A percentile compares a stretch with the other conserved stretches of the same genome.
These are phyloP conservation scores for Trachymyrmex septentrionalis DNA, from an alignment of 1,140 invertebrate species.

Conservation along the genomic window DNA sequence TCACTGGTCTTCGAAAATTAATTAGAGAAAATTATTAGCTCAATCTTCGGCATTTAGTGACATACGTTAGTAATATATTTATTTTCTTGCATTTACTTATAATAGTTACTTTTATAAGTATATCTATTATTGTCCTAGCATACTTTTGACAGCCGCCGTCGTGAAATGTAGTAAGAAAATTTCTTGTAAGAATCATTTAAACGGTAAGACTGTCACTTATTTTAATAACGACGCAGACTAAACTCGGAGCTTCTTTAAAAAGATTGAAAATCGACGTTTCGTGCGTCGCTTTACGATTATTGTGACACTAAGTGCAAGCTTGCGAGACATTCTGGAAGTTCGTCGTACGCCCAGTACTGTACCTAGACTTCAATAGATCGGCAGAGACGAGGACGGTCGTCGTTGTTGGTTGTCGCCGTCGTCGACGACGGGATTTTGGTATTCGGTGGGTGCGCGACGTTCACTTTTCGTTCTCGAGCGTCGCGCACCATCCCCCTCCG, in stretches of 20 bases:
- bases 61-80: not conserved
- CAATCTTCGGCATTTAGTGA: not conserved
- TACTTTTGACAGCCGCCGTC: not conserved
- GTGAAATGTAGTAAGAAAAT: not conserved
- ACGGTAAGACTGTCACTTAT: not conserved
- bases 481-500: constrained; percentile 30
- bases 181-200: not conserved
- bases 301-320: constrained; percentile 22
- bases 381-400: constrained; percentile 22
- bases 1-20: no score
- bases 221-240: not conserved
- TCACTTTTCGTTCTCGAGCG: constrained; percentile 79
- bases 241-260: constrained; percentile 5
- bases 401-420: constrained; percentile 19
- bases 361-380: constrained; percentile 46
- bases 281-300: constrained; percentile 2
- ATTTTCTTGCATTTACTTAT: no score
- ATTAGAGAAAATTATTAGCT: not conserved
- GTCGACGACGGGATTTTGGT: constrained; percentile 75
- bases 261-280: constrained; percentile 1
- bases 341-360: constrained; percentile 8
- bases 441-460: constrained; percentile 79
- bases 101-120: not conserved
- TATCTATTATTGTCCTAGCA: not conserved
- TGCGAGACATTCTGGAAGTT: constrained; percentile 13